These are phyloP conservation scores for Chrysolina haemoptera DNA, from an alignment of 2,888 invertebrate species.

Conservation along the genomic window DNA sequence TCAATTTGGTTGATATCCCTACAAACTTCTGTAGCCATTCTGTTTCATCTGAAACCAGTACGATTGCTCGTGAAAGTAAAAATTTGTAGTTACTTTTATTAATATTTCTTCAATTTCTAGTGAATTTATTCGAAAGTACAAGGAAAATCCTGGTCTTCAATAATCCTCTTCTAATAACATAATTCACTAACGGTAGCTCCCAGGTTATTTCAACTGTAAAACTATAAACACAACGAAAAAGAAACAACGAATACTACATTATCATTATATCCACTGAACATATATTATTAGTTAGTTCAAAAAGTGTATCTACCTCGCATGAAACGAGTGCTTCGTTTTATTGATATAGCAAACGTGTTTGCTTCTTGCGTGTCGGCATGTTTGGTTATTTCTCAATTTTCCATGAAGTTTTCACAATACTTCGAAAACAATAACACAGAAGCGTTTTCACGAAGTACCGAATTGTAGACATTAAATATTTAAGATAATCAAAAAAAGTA, in stretches of 20 bases:
- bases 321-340: neutral
- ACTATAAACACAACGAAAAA: constrained; percentile 12
- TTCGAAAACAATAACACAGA: neutral
- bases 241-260: constrained; percentile 7
- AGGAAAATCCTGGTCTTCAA: neutral
- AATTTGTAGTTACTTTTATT: neutral
- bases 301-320: constrained; percentile 16
- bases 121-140: neutral
- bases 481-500: too few species aligned
- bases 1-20: neutral
- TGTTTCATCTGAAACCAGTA: neutral
- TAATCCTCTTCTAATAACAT: constrained; percentile 1
- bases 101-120: too few species aligned
- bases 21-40: neutral
- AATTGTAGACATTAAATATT: neutral
- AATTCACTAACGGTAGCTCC: constrained; percentile 12
- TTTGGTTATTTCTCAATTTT: constrained; percentile 4
- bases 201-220: constrained; percentile 17
- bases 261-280: neutral
- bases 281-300: constrained; percentile 19
- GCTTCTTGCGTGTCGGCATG: constrained; percentile 1
- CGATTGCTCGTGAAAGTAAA: neutral
- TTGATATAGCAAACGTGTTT: neutral
- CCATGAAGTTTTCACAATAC: constrained; percentile 10
- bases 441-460: neutral